Evolutionary conservation across 2,797 vertebrate species (phyloP).

Genomic region (Gadopsis marmoratus): DNA sequence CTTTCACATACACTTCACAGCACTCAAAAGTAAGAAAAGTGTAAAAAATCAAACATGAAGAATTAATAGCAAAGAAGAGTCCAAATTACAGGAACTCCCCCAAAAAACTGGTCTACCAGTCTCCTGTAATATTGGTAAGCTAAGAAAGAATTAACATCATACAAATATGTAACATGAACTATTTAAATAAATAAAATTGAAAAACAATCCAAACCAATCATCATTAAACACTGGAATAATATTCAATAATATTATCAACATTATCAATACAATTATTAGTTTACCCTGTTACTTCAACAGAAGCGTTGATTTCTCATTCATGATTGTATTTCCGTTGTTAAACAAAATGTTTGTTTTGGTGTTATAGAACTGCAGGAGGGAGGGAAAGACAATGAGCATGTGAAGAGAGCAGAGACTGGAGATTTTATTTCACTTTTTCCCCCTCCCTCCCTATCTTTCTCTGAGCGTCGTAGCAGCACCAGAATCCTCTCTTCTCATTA

Average conservation of each 20-base stretch:
- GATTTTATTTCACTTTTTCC: constrained; percentile 70
- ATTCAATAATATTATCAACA: constrained; percentile 87
- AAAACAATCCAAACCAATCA: constrained; percentile 86
- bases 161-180: constrained; percentile 87
- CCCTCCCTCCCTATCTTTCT: constrained; percentile 62
- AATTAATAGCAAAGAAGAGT: constrained; percentile 82
- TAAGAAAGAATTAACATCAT: constrained; percentile 85
- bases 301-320: constrained; percentile 82
- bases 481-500: constrained; percentile 71
- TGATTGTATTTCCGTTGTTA: constrained; percentile 84
- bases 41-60: constrained; percentile 78
- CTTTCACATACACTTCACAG: constrained; percentile 85
- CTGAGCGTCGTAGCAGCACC: constrained; percentile 74
- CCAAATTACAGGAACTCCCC: constrained; percentile 73
- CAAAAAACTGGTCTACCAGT: constrained; percentile 69
- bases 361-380: constrained; percentile 75
- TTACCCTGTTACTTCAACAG: constrained; percentile 89
- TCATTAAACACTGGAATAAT: constrained; percentile 87
- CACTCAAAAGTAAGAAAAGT: constrained; percentile 81
- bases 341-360: constrained; percentile 83
- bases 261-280: constrained; percentile 87
- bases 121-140: constrained; percentile 81
- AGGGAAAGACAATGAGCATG: constrained; percentile 74
- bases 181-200: constrained; percentile 77
- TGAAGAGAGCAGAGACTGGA: constrained; percentile 78